These are phyloP conservation scores for Sphaerodactylus townsendi DNA, from an alignment of 2,113 vertebrate species.

Conservation along the genomic window DNA sequence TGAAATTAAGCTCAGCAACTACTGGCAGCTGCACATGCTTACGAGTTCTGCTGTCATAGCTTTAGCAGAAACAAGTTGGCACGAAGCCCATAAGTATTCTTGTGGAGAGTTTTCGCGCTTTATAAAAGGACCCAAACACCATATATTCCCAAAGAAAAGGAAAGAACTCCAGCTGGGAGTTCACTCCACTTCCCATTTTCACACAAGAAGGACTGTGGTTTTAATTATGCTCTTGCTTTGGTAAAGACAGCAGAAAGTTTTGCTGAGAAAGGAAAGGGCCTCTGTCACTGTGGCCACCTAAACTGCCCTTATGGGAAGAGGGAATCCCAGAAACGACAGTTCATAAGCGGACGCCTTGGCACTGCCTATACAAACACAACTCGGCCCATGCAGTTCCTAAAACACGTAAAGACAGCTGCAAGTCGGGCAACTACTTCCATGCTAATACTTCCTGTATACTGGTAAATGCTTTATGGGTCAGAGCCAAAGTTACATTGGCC, in stretches of 20 bases:
- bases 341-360: too few species aligned
- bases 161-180: constrained; percentile 22
- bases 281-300: too few species aligned
- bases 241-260: not conserved
- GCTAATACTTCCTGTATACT: not conserved
- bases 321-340: not conserved
- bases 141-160: constrained; percentile 7
- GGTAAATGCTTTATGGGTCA: not conserved
- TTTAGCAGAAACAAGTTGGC: constrained; percentile 52
- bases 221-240: too few species aligned
- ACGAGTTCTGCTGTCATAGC: constrained; percentile 44
- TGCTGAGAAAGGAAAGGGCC: too few species aligned
- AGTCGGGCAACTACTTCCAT: too few species aligned
- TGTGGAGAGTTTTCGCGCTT: constrained; percentile 31
- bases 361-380: not conserved
- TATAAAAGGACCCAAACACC: constrained; percentile 31
- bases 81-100: constrained; percentile 33
- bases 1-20: constrained; percentile 61
- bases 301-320: not conserved
- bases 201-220: not conserved
- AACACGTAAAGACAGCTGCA: not conserved
- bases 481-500: too few species aligned
- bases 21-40: constrained; percentile 57
- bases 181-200: not conserved
- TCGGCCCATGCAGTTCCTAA: not conserved